phyloP scores from a whole-genome alignment of 2,113 vertebrate species.

The Chlamydotis undulata region DNA sequence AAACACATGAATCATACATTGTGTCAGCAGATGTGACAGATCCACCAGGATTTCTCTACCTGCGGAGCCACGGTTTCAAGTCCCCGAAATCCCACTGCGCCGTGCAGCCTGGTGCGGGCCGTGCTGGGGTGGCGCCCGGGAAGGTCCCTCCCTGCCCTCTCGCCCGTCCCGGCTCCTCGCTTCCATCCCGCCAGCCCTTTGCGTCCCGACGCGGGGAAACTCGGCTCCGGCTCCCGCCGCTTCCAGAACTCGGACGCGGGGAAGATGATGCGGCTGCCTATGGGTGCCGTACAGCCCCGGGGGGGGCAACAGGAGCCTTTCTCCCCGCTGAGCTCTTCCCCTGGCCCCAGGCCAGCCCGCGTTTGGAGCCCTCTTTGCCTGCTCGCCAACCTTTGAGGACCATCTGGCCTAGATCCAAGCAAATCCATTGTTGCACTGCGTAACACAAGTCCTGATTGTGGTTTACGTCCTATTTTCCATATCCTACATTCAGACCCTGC shows the following conservation, averaged over 20 bases:
- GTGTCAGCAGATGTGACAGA: neutral
- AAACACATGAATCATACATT: neutral
- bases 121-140: neutral
- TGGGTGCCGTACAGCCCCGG: rapidly evolving
- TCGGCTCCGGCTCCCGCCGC: neutral
- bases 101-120: rapidly evolving
- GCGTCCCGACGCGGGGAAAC: neutral
- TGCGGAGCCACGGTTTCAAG: rapidly evolving
- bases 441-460: neutral
- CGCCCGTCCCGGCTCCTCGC: rapidly evolving
- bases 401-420: neutral
- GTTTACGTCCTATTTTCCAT: neutral
- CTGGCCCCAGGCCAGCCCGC: neutral
- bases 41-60: neutral
- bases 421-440: neutral
- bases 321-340: neutral
- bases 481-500: neutral
- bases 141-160: neutral
- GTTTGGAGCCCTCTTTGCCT: neutral
- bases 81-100: neutral
- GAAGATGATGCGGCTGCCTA: neutral
- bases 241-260: rapidly evolving
- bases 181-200: neutral
- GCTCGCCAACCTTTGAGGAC: neutral
- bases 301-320: neutral